Conservation (phyloP, 2,888 invertebrate genomes). For the Entomobrya proxima region DNA sequence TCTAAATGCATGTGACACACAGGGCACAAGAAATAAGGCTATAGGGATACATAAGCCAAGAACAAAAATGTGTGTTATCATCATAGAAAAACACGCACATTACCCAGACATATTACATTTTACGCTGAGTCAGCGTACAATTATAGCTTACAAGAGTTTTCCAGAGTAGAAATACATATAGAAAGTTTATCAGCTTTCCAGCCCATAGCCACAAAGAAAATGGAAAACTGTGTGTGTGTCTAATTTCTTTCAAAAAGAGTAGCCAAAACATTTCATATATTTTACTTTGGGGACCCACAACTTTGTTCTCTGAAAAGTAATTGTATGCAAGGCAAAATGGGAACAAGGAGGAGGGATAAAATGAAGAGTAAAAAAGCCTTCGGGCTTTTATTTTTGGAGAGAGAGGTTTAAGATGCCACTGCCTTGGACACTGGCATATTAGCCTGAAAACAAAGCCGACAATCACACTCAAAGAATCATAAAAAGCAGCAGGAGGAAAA, state of each 20-base stretch:
- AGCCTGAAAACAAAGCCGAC: too few species aligned
- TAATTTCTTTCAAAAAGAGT: neutral
- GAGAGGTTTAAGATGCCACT: too few species aligned
- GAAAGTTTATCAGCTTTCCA: neutral
- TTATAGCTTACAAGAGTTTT: neutral
- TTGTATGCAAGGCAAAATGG: slow-evolving; percentile 26
- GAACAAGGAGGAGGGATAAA: neutral
- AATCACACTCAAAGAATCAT: slow-evolving; percentile 26
- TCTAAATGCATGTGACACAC: slow-evolving; percentile 56
- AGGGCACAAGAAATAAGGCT: slow-evolving; percentile 9
- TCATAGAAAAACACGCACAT: slow-evolving; percentile 13
- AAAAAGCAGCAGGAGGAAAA: slow-evolving; percentile 20
- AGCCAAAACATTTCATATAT: slow-evolving; percentile 2
- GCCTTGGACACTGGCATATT: too few species aligned
- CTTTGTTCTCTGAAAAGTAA: slow-evolving; percentile 11
- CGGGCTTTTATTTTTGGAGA: neutral
- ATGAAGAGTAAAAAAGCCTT: neutral
- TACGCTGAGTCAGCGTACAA: slow-evolving; percentile 19
- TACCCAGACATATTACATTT: neutral
- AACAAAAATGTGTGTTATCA: slow-evolving; percentile 42
- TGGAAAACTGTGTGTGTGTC: neutral
- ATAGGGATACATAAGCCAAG: slow-evolving; percentile 2
- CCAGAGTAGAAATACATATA: too few species aligned
- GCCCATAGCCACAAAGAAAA: neutral
- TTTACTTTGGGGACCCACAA: slow-evolving; percentile 13